phyloP scores from a whole-genome alignment of 2,797 vertebrate genomes.

The Anniella stebbinsi region DNA sequence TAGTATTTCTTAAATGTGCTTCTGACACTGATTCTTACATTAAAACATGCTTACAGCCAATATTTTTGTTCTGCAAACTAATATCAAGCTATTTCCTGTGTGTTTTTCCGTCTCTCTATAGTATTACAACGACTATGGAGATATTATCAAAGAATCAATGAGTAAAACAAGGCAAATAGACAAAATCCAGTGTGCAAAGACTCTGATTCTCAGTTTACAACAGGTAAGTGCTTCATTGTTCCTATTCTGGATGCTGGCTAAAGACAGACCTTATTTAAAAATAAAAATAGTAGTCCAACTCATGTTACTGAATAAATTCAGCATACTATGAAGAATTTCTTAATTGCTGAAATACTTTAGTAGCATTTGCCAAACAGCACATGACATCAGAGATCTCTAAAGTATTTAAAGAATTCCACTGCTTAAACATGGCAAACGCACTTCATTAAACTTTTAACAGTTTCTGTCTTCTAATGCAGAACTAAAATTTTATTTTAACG shows the following conservation, averaged over 20 bases:
- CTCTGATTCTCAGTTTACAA: constrained; percentile 97
- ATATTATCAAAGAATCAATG: constrained; percentile 99
- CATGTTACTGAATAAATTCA: background rate
- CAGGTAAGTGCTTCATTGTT: constrained; percentile 85
- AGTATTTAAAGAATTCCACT: background rate
- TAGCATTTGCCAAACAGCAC: background rate
- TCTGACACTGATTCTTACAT: background rate
- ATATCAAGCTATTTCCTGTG: constrained; percentile 44
- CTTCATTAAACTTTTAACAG: background rate
- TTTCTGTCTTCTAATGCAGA: background rate
- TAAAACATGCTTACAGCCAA: background rate
- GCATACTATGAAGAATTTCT: no score
- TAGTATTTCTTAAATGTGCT: background rate
- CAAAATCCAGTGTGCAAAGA: constrained; percentile 99
- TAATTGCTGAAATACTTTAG: background rate
- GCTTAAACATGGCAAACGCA: background rate
- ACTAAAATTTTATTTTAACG: no score
- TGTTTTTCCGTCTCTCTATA: constrained; percentile 66
- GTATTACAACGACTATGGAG: constrained; percentile 99
- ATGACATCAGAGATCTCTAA: background rate
- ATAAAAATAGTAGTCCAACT: background rate
- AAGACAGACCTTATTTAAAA: background rate
- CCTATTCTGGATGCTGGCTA: background rate
- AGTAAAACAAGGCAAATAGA: constrained; percentile 99
- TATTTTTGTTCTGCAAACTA: constrained; percentile 30